These are phyloP conservation scores for Apoda limacodes DNA, from an alignment of 2,888 invertebrate species.

Conservation along the genomic window DNA sequence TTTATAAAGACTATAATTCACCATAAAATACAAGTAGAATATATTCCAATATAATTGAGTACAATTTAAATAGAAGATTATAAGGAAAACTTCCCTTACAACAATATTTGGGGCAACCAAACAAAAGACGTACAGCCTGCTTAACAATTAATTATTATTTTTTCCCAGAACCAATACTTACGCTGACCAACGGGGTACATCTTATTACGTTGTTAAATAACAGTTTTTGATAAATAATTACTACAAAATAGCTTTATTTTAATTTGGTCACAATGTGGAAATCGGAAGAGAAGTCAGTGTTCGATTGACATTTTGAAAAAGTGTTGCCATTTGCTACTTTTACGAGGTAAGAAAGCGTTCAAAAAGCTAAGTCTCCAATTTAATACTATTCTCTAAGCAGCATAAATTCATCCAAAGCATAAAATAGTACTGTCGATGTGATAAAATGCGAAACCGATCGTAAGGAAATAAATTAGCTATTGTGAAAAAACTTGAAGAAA, in stretches of 20 bases:
- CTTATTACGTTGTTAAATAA: conserved; percentile 22
- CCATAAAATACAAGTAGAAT: too few relatives aligned
- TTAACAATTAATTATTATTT: background rate
- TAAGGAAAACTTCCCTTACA: conserved; percentile 14
- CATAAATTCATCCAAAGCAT: too few relatives aligned
- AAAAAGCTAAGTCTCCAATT: too few relatives aligned
- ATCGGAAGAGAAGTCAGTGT: conserved; percentile 14
- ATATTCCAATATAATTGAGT: background rate
- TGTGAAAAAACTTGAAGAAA: too few relatives aligned
- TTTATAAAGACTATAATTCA: background rate
- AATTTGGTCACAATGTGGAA: conserved; percentile 33
- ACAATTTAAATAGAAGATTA: conserved; percentile 3
- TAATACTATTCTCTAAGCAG: too few relatives aligned
- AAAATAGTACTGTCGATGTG: too few relatives aligned
- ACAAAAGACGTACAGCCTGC: conserved; percentile 38
- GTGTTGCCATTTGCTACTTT: conserved; percentile 6
- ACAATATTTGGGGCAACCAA: conserved; percentile 56
- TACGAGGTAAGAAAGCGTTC: too few relatives aligned
- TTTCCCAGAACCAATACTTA: conserved; percentile 31
- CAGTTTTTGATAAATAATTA: too few relatives aligned
- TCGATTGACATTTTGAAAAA: conserved; percentile 22
- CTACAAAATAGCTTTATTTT: conserved; percentile 1
- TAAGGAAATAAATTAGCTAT: too few relatives aligned
- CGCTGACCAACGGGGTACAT: conserved; percentile 67
- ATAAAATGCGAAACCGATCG: too few relatives aligned